Evolutionary conservation across 2,113 vertebrate genomes (phyloP).

Genomic region (Cryptomyrus ogoouensis): DNA sequence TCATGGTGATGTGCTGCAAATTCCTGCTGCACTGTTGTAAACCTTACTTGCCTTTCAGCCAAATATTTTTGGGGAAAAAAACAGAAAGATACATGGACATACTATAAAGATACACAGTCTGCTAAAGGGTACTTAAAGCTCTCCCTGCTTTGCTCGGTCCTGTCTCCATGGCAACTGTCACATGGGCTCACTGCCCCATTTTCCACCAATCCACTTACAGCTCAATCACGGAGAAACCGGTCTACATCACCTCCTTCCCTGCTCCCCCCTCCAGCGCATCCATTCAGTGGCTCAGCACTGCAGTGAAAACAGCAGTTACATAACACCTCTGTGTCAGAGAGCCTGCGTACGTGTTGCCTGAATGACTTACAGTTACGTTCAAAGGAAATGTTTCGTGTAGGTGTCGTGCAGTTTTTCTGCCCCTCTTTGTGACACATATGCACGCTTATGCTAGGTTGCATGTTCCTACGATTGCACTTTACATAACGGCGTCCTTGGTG

Average conservation of each 20-base stretch:
- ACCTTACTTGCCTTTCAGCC: not conserved
- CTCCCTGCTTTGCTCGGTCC: constrained; percentile 22
- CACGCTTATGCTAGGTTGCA: not conserved
- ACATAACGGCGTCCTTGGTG: not conserved
- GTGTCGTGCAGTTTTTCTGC: not conserved
- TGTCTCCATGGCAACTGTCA: constrained; percentile 47
- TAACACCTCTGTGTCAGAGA: constrained; percentile 25
- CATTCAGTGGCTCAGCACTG: constrained; percentile 34
- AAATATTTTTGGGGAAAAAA: not conserved
- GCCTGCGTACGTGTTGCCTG: not conserved
- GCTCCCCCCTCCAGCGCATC: constrained; percentile 5
- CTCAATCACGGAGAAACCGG: constrained; percentile 7
- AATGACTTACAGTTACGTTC: not conserved
- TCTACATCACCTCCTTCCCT: constrained; percentile 6
- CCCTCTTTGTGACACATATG: not conserved
- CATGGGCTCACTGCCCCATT: constrained; percentile 46
- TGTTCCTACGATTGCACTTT: not conserved
- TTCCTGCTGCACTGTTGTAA: not conserved
- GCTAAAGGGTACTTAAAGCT: not conserved
- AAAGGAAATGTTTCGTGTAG: not conserved
- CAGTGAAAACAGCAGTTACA: constrained; percentile 31
- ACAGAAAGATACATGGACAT: not conserved
- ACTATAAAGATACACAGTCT: not conserved
- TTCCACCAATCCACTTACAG: constrained; percentile 21
- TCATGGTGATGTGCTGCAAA: not conserved